A percentile compares a stretch with the other conserved stretches of the same genome.
phyloP scores from a whole-genome alignment of 2,888 invertebrate genomes.

The Acleris cristana region DNA sequence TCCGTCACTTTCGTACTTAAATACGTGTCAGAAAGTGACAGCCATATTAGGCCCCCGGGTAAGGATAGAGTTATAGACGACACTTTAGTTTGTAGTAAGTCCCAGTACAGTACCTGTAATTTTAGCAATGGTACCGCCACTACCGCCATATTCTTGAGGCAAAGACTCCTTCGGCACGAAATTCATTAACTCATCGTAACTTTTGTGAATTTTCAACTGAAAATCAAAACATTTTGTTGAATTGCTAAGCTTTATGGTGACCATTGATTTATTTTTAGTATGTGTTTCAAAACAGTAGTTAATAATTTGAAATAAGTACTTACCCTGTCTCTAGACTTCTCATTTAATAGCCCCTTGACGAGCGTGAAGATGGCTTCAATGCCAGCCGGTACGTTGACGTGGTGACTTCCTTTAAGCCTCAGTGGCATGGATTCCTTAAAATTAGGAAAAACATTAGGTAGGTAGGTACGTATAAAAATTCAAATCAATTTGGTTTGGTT shows the following conservation, averaged over 20 bases:
- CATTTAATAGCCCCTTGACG: slow-evolving; percentile 81
- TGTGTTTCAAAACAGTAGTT: not conserved
- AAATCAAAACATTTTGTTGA: slow-evolving; percentile 51
- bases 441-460: not conserved
- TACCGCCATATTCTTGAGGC: slow-evolving; percentile 87
- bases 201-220: slow-evolving; percentile 83
- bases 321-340: slow-evolving; percentile 85
- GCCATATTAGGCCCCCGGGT: too few species aligned
- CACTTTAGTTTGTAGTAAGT: not conserved
- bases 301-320: slow-evolving; percentile 40
- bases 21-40: too few species aligned
- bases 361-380: slow-evolving; percentile 83
- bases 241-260: not conserved
- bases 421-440: slow-evolving; percentile 85
- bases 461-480: too few species aligned
- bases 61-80: not conserved
- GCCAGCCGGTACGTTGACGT: slow-evolving; percentile 81
- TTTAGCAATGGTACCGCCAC: slow-evolving; percentile 78
- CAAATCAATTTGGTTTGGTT: too few species aligned
- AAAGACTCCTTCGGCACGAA: slow-evolving; percentile 83
- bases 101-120: slow-evolving; percentile 68
- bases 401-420: slow-evolving; percentile 84
- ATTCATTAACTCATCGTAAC: slow-evolving; percentile 79
- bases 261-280: not conserved
- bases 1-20: too few species aligned